phyloP scores from a whole-genome alignment of 2,888 invertebrate genomes.

The Sinhomidia bicolor region DNA sequence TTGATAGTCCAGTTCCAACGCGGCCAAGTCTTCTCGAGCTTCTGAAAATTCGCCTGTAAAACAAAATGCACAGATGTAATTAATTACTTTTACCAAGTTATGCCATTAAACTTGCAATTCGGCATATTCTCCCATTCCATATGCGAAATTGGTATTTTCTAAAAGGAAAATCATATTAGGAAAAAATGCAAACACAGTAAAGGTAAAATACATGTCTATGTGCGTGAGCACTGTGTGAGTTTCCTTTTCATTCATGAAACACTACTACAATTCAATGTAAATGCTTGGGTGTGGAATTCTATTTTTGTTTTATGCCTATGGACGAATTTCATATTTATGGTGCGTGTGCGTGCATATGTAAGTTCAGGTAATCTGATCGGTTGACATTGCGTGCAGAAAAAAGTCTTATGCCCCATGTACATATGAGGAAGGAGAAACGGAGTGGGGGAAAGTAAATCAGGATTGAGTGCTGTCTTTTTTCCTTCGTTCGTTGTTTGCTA shows the following conservation, averaged over 20 bases:
- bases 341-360: not conserved
- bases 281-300: not conserved
- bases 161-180: not conserved
- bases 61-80: too few species aligned
- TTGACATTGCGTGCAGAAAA: slow-evolving; percentile 35
- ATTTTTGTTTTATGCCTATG: too few species aligned
- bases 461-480: not conserved
- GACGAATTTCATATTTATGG: not conserved
- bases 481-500: not conserved
- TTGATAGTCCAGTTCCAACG: slow-evolving; percentile 75
- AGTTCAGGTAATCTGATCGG: not conserved
- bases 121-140: not conserved
- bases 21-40: slow-evolving; percentile 76
- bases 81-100: too few species aligned
- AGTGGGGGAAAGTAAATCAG: not conserved
- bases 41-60: slow-evolving; percentile 77
- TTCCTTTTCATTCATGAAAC: not conserved
- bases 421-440: not conserved
- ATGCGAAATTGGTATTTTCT: too few species aligned
- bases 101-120: not conserved
- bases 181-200: not conserved
- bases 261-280: not conserved
- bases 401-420: too few species aligned
- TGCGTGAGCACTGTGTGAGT: not conserved
- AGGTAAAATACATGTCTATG: too few species aligned